phyloP scores from a whole-genome alignment of 2,797 vertebrate genomes.

The Spinibarbus caldwelli region DNA sequence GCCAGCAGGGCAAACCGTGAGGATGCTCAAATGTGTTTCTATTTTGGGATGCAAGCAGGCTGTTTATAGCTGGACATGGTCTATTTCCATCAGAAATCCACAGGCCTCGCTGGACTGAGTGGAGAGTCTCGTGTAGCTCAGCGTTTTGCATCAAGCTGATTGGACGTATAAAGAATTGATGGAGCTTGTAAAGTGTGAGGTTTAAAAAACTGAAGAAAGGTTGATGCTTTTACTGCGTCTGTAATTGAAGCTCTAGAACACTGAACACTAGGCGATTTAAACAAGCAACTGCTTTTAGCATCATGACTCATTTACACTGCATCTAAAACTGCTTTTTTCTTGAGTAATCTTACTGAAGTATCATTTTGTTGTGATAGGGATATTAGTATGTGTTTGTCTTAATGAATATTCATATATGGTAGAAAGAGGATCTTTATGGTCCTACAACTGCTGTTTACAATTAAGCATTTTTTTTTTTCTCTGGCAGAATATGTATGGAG shows the following conservation, averaged over 20 bases:
- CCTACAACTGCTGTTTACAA: not conserved
- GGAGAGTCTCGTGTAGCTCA: not conserved
- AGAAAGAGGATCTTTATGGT: not conserved
- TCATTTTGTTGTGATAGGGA: not conserved
- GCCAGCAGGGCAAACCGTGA: slow-evolving; percentile 35
- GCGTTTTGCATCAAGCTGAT: not conserved
- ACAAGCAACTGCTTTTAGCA: not conserved
- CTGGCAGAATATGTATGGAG: not conserved
- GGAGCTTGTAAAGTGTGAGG: slow-evolving; percentile 18
- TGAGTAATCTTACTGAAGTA: not conserved
- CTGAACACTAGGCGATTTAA: not conserved
- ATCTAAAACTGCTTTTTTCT: not conserved
- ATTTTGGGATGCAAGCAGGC: slow-evolving; percentile 15
- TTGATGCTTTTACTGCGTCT: not conserved
- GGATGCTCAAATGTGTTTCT: slow-evolving; percentile 40
- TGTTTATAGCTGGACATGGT: slow-evolving; percentile 40
- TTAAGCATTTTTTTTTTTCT: too few relatives aligned
- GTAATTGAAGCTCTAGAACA: not conserved
- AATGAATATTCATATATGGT: not conserved
- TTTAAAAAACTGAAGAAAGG: slow-evolving; percentile 28
- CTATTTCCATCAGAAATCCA: slow-evolving; percentile 29
- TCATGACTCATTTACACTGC: not conserved
- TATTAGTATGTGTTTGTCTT: slow-evolving; percentile 9
- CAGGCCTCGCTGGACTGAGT: slow-evolving; percentile 2
- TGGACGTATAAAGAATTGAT: not conserved